Evolutionary conservation across 2,888 invertebrate species (phyloP), one percentile per base, ranked within the genome.

Genomic region (Latrodectus hesperus): DNA sequence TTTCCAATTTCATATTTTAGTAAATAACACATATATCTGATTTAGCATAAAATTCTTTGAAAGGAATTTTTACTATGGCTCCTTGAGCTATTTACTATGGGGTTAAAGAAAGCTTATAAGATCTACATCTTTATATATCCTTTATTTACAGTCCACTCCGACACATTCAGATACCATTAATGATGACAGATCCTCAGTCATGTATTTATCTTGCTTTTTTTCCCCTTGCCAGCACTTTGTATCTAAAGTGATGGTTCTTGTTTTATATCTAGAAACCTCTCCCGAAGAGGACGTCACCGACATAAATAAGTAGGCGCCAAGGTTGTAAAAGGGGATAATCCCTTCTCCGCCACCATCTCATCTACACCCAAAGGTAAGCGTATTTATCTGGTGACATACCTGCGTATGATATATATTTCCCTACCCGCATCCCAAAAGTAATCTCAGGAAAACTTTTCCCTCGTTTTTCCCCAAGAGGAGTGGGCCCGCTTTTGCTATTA

Each of bases 341-440:
- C 49, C 52, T n/a, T 65, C 73, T 55, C 26, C 55, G 38, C 12
- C 22, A 3, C 52, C 65, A 17, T 65, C 16, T 52, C 22, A n/a
- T 12, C 38, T 64, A 38, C 38, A 38, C 26, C 67, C n/a, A 12
- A 38, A 38, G 38, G 38, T 38, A 38, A 6, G 38, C 38, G 64
- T 11, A 14, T n/a, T 60, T 60, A 60, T 60, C 60, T n/a, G 12
- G 14, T 49, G 12, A 14, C 49, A 22, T 73, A 78, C 78, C 67
- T 73, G 78, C 51, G 16, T 84, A 84, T 84, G 84, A 84, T 73
- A 77, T 73, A 84, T 74, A 38, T n/a, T 71, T 81, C 74, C 74
- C 73, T 14, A 60, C 60, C 60, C 60, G 64, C 81, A 81, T 65
- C 81, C 53, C 26, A 51, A 60, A 38, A 67, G 67, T 67, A 81